Conservation (phyloP, 2,888 invertebrate species). For the Eledona agricola region DNA sequence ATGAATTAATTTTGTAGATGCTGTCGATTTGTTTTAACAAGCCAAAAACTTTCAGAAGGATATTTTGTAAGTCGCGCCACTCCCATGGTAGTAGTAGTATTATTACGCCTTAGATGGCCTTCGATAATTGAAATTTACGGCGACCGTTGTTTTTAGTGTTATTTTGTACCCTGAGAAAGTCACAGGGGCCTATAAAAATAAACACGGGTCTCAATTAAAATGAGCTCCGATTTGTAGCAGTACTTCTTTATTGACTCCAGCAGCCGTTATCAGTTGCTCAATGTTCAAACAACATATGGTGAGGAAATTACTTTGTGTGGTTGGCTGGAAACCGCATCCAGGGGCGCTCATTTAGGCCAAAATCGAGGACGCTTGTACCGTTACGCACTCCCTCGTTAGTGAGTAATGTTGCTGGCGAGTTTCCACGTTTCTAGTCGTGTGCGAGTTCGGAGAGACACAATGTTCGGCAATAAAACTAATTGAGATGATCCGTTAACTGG, state of each 20-base stretch:
- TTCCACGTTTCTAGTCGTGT: neutral
- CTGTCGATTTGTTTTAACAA: too few species aligned
- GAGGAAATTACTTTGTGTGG: constrained; percentile 12
- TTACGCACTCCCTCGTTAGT: constrained; percentile 4
- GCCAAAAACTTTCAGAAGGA: too few species aligned
- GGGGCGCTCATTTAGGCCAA: constrained; percentile 11
- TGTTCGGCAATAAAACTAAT: neutral
- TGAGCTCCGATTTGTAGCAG: constrained; percentile 4
- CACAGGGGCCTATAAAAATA: too few species aligned
- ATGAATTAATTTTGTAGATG: too few species aligned
- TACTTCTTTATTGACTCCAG: constrained; percentile 4
- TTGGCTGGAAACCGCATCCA: constrained; percentile 14
- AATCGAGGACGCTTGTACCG: constrained; percentile 15
- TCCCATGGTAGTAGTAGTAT: too few species aligned
- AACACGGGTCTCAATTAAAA: too few species aligned
- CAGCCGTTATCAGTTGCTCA: neutral
- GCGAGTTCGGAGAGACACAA: constrained; percentile 1
- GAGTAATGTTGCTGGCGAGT: constrained; percentile 1
- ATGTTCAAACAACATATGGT: constrained; percentile 19
- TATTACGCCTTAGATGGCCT: too few species aligned
- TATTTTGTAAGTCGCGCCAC: too few species aligned
- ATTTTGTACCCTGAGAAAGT: too few species aligned
- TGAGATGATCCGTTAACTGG: constrained; percentile 15
- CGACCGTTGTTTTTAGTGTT: too few species aligned
- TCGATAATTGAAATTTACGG: too few species aligned